These are phyloP conservation scores for Mongoloraphidia duomilia DNA, from an alignment of 2,888 invertebrate genomes.

Conservation along the genomic window DNA sequence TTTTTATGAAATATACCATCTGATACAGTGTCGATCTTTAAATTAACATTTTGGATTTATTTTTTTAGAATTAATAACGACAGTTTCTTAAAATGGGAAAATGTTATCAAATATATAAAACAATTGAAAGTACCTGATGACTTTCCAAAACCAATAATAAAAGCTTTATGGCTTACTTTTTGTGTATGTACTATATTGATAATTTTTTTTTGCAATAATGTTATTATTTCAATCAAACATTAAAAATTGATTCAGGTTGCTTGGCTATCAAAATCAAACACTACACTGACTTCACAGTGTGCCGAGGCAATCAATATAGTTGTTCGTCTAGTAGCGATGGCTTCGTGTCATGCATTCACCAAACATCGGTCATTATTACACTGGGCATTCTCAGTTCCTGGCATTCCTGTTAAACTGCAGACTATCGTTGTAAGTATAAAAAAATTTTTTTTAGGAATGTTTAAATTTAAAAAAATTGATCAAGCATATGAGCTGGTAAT, in stretches of 20 bases:
- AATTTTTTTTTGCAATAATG: background rate
- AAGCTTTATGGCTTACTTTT: constrained; percentile 2
- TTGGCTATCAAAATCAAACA: background rate
- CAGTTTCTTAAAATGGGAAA: background rate
- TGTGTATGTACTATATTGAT: background rate
- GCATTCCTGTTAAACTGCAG: background rate
- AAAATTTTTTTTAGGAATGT: no score
- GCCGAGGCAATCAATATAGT: background rate
- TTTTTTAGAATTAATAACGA: no score
- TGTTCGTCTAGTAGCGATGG: background rate
- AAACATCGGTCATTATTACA: background rate
- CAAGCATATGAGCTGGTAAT: no score
- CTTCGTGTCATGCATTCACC: background rate
- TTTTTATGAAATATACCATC: no score
- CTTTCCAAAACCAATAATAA: background rate
- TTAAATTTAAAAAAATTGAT: no score
- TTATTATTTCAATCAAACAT: background rate
- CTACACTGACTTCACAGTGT: background rate
- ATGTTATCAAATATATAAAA: background rate
- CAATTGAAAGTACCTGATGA: background rate
- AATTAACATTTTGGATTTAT: no score
- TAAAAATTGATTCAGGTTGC: background rate
- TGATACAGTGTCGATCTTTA: no score
- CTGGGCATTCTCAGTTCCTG: background rate
- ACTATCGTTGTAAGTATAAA: background rate